Conservation (phyloP, 1,140 invertebrate genomes). For the Macrotrachela quadricornifera region DNA sequence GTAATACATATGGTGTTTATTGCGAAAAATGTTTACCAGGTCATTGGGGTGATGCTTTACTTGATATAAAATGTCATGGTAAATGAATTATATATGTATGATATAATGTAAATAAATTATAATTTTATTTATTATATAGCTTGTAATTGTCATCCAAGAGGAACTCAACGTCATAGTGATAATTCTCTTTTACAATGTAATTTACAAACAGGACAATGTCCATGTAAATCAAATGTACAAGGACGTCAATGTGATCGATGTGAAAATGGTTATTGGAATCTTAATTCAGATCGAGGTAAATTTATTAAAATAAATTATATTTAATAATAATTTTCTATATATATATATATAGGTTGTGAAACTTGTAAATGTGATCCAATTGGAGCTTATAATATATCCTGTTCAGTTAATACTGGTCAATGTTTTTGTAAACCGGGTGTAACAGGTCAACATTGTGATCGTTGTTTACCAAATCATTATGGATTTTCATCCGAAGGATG, state of each 20-base stretch:
- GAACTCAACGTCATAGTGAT: not conserved
- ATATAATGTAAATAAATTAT: not conserved
- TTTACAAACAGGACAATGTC: slow-evolving; percentile 3
- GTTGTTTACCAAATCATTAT: slow-evolving; percentile 53
- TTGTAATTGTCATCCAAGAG: slow-evolving; percentile 5
- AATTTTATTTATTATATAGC: not conserved
- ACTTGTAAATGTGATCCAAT: slow-evolving; percentile 55
- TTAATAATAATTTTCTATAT: not conserved
- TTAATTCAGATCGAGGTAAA: not conserved
- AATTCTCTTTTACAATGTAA: slow-evolving; percentile 1
- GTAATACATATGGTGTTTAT: slow-evolving; percentile 62
- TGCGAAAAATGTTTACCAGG: slow-evolving; percentile 71
- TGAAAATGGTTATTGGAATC: slow-evolving; percentile 6
- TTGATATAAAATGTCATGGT: slow-evolving; percentile 65
- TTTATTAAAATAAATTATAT: not conserved
- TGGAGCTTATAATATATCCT: slow-evolving; percentile 46
- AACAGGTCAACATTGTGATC: slow-evolving; percentile 52
- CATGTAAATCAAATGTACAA: slow-evolving; percentile 2
- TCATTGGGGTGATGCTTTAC: slow-evolving; percentile 39
- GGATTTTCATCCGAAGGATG: slow-evolving; percentile 61
- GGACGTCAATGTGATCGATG: slow-evolving; percentile 6
- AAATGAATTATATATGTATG: slow-evolving; percentile 31
- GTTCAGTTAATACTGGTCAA: slow-evolving; percentile 50
- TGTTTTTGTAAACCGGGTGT: slow-evolving; percentile 66
- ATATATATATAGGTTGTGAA: slow-evolving; percentile 17